Evolutionary conservation across 2,797 vertebrate species (phyloP), one percentile per base, ranked within the genome.

Genomic region (Clamator glandarius): DNA sequence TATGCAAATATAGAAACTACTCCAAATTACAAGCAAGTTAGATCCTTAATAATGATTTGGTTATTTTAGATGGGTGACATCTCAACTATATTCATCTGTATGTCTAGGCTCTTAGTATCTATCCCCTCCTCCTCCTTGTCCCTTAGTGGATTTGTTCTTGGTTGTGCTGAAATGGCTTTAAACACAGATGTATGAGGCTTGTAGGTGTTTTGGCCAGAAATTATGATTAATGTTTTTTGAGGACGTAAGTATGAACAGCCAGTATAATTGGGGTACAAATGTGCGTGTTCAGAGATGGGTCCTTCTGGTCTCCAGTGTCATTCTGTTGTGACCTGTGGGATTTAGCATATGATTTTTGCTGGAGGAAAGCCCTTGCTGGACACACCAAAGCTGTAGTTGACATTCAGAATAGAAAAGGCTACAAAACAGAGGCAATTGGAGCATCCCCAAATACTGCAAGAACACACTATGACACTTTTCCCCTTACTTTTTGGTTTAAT

Each of bases 401-500:
- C 86, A 67, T 95, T 92, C 59, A 64, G 70, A 83, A 28, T 15
- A 70, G 78, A 77, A 61, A 83, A 92, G 82, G 28, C 52, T 80
- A 57, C 35, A 72, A 80, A 89, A 48, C 36, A 85, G 85, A 92
- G 79, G 78, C 58, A 80, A 11, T 18, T 92, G 94, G 92, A 92
- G 75, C 18, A 12, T 89, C 31, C 50, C 59, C 93, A 95, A 69
- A 48, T 50, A 39, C 87, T 83, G 58, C 26, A 73, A 89, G 92
- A 93, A 91, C 91, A 91, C 91, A 89, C 68, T 51, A 89, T 91
- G 90, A 91, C 74, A 66, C 86, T 93, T 85, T 0, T 9, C 67
- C 48, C 41, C 69, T 84, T 85, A 68, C 85, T 94, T 96, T 95
- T 68, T 89, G 82, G 95, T 89, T 87, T 90, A 94, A 85, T 91